phyloP scores from a whole-genome alignment of 2,888 invertebrate genomes.

The Trachelus stipa region DNA sequence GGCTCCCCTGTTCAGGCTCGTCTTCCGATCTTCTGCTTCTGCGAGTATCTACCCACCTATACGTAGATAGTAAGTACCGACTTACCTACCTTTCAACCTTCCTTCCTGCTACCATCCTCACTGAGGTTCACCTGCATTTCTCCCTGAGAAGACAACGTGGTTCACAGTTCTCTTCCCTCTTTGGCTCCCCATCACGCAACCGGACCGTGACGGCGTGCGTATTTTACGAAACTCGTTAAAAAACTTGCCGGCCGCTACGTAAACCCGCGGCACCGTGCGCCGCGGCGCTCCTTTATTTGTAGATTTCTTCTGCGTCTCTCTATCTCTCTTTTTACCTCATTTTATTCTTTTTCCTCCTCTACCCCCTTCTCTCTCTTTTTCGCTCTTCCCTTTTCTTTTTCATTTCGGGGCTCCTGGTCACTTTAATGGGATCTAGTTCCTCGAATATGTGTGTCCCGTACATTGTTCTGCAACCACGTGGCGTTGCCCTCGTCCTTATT shows the following conservation, averaged over 20 bases:
- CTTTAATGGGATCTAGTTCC: conserved; percentile 26
- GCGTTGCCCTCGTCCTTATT: conserved; percentile 16
- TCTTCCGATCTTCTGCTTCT: too few species aligned
- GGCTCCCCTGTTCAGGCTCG: too few species aligned
- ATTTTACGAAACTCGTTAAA: conserved; percentile 27
- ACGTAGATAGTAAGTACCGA: too few species aligned
- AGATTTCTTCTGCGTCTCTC: conserved; percentile 14
- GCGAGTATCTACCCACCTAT: too few species aligned
- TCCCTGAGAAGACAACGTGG: background rate
- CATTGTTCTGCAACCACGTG: conserved; percentile 18
- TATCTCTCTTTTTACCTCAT: too few species aligned
- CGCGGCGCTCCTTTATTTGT: conserved; percentile 16
- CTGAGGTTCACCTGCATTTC: background rate
- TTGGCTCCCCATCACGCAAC: conserved; percentile 15
- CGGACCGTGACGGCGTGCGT: conserved; percentile 25
- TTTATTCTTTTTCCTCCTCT: too few species aligned
- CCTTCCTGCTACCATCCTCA: background rate
- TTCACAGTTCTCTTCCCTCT: conserved; percentile 12
- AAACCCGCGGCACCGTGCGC: conserved; percentile 16
- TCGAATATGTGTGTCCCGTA: conserved; percentile 22
- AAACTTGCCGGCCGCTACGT: conserved; percentile 21
- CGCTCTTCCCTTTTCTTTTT: too few species aligned
- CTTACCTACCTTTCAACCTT: too few species aligned
- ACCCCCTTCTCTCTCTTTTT: too few species aligned
- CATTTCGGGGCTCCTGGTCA: background rate